These are phyloP conservation scores for Tapirus terrestris DNA, from an alignment of 2,113 vertebrate genomes.

Conservation along the genomic window DNA sequence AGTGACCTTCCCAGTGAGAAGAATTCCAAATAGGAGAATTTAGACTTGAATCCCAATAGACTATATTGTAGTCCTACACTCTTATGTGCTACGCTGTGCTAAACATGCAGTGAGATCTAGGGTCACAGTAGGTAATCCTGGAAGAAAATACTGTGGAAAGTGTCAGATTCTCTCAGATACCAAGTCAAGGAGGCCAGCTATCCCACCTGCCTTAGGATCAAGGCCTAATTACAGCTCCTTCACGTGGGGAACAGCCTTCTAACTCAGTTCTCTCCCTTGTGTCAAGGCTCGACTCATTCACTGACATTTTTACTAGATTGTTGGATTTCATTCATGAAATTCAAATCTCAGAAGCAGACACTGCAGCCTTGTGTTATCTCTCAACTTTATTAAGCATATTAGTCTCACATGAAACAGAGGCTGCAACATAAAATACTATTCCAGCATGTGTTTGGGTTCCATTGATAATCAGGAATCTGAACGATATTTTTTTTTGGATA, in stretches of 20 bases:
- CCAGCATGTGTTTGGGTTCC: background rate
- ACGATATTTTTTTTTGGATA: background rate
- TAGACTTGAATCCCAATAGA: background rate
- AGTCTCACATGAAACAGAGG: background rate
- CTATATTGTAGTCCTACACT: background rate
- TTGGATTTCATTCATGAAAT: background rate
- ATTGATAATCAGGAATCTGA: background rate
- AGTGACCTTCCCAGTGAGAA: background rate
- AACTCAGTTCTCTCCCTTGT: background rate
- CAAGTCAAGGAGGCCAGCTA: background rate
- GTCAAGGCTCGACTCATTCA: background rate
- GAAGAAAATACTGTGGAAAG: background rate
- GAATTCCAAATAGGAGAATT: background rate
- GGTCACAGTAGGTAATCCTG: background rate
- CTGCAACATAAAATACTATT: background rate
- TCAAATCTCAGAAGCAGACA: background rate
- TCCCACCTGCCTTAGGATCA: background rate
- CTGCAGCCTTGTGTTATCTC: background rate
- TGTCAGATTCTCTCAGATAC: background rate
- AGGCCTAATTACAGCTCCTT: background rate
- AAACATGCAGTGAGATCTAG: background rate
- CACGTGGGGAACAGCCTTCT: background rate
- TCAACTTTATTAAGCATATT: background rate
- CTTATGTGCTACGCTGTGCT: background rate
- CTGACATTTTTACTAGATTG: background rate